Percentiles rank a stretch among this genome's conserved stretches.
Evolutionary conservation across 64 coral and sea anemone species (phyloP).

Genomic region (Acropora yongei): DNA sequence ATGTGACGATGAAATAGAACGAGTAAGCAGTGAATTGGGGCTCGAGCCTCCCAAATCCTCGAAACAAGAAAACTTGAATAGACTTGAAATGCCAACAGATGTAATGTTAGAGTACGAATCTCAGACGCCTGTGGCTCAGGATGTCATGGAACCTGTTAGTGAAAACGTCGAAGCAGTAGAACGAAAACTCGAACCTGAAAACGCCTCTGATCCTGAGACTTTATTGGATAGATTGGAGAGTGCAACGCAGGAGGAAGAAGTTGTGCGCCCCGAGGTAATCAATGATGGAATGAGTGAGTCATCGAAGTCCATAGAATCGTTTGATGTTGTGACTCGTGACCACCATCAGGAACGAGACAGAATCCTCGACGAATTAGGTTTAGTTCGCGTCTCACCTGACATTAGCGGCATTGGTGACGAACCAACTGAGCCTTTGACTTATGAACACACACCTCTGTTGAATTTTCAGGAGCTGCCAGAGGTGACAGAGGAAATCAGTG

Average conservation of each 20-base stretch:
- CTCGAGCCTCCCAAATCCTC: not conserved
- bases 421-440: not conserved
- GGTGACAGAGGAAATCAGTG: slow-evolving; percentile 2
- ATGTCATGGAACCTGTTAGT: not conserved
- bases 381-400: slow-evolving; percentile 50
- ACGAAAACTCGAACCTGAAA: slow-evolving; percentile 37
- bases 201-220: not conserved
- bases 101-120: not conserved
- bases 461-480: not conserved
- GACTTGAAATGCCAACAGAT: not conserved
- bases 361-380: slow-evolving; percentile 33
- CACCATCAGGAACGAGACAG: slow-evolving; percentile 1
- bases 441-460: not conserved
- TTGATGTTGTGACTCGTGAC: slow-evolving; percentile 4
- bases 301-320: not conserved
- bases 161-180: slow-evolving; percentile 34
- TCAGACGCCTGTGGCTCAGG: not conserved
- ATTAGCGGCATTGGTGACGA: not conserved
- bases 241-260: not conserved
- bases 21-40: not conserved
- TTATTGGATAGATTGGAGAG: not conserved
- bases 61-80: slow-evolving; percentile 9
- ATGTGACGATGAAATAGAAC: not conserved
- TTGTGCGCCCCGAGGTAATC: not conserved
- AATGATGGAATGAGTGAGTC: not conserved